Base-by-base conservation (phyloP, 2,888 invertebrate genomes). In the Melieria omissa region DNA sequence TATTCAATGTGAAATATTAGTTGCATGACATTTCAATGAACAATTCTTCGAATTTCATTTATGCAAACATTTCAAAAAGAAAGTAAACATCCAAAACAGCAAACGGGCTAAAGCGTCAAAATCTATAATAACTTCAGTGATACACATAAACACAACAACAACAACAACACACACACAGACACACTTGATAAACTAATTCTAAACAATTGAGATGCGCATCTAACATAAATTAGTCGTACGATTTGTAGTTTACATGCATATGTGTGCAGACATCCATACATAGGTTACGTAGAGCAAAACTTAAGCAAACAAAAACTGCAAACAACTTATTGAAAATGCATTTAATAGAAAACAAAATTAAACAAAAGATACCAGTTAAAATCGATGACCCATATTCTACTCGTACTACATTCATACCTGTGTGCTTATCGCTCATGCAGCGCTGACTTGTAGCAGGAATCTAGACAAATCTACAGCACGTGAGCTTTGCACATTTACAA, bases 71-170 rank as follows among this genome's bases (percentile, higher is more conserved):
- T 29, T 49, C 49, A 49, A 49, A 49, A 3, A 9, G 10, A 3
- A 49, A 49, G 8, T 49, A 49, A 49, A 49, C 49, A 9, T 49
- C 49, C 29, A 29, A 29, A 29, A 29, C 29, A 29, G 29, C 29
- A 29, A 29, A 29, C 29, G 29, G 29, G 29, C 29, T 29, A 29
- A 29, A 29, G 29, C 29, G 29, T 29, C 29, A 44, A 58, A 14
- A 66, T 49, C n/a, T 16, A 57, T 29, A 45, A 41, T 41, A 14
- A 47, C 16, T 66, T 47, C 47, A 58, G 47, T 60, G 42, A 10
- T 52, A 49, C 4, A 9, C 16, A 58, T 47, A n/a, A n/a, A n/a
- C 10, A 52, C 4, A 52, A 46, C 16, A 4, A 44, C 49, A 55
- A 65, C 16, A 46, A 55, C 4, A 65, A 60, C n/a, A 60, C 44